Evolutionary conservation across 2,888 invertebrate species (phyloP).

Genomic region (Heliconius erato): DNA sequence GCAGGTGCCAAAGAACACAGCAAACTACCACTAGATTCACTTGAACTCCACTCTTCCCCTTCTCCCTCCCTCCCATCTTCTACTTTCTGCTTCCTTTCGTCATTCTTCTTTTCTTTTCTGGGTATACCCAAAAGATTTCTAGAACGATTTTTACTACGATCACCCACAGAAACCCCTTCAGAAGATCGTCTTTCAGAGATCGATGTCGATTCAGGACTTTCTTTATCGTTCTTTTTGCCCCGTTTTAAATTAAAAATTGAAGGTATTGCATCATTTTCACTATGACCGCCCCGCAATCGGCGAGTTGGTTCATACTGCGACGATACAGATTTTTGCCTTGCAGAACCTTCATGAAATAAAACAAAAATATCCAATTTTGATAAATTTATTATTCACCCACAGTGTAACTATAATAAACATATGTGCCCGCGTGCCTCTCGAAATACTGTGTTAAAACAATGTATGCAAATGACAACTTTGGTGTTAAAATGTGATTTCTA

Average conservation of each 20-base stretch:
- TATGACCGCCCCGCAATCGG: slow-evolving; percentile 47
- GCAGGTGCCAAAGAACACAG: slow-evolving; percentile 74
- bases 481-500: slow-evolving; percentile 32
- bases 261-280: slow-evolving; percentile 44
- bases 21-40: slow-evolving; percentile 70
- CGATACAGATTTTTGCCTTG: slow-evolving; percentile 53
- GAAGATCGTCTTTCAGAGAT: slow-evolving; percentile 44
- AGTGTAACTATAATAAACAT: slow-evolving; percentile 49
- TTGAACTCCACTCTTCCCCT: slow-evolving; percentile 65
- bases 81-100: slow-evolving; percentile 49
- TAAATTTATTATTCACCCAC: slow-evolving; percentile 53
- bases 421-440: slow-evolving; percentile 51
- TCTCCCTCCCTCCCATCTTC: slow-evolving; percentile 65
- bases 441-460: slow-evolving; percentile 49
- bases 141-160: slow-evolving; percentile 41
- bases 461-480: slow-evolving; percentile 41
- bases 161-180: slow-evolving; percentile 41
- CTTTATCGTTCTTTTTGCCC: slow-evolving; percentile 41
- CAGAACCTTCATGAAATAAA: slow-evolving; percentile 65
- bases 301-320: slow-evolving; percentile 54
- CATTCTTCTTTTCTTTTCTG: slow-evolving; percentile 37
- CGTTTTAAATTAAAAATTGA: slow-evolving; percentile 49
- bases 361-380: slow-evolving; percentile 56
- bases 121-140: slow-evolving; percentile 43
- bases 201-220: slow-evolving; percentile 31